A percentile compares a stretch with the other conserved stretches of the same genome.
These are phyloP conservation scores for Tragelaphus strepsiceros DNA, from an alignment of 2,113 vertebrate genomes.

Conservation along the genomic window DNA sequence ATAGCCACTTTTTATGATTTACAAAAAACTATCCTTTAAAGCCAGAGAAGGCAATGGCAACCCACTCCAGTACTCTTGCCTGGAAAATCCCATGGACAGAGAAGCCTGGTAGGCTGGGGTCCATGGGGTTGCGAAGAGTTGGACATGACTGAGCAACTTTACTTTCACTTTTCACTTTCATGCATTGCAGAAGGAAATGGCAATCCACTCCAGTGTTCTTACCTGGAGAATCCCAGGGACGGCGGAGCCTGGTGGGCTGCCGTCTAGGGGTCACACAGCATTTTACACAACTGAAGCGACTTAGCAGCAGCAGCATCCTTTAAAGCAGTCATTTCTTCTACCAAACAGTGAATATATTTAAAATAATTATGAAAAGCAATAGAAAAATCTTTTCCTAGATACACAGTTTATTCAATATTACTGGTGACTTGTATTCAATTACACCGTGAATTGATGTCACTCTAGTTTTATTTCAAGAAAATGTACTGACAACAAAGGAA, in stretches of 20 bases:
- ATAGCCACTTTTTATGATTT: not conserved
- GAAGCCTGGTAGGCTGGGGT: no score
- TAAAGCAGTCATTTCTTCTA: not conserved
- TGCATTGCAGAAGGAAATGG: not conserved
- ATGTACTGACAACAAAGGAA: not conserved
- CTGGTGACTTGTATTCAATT: not conserved
- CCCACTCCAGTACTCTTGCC: no score
- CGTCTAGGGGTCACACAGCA: no score
- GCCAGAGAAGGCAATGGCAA: no score
- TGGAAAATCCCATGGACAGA: no score
- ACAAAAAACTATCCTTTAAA: not conserved
- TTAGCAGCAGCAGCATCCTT: no score
- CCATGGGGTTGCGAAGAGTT: no score
- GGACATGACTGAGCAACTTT: no score
- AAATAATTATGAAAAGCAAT: not conserved
- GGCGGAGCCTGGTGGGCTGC: no score
- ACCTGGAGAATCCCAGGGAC: no score
- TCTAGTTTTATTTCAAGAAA: not conserved
- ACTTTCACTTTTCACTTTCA: no score
- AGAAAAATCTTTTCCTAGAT: not conserved
- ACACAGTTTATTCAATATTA: not conserved
- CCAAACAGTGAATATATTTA: not conserved
- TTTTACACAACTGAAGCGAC: rapidly evolving
- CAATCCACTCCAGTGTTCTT: not conserved
- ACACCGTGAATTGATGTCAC: not conserved